Base-by-base conservation (phyloP, 2,888 invertebrate species). In the Pherbina coryleti region DNA sequence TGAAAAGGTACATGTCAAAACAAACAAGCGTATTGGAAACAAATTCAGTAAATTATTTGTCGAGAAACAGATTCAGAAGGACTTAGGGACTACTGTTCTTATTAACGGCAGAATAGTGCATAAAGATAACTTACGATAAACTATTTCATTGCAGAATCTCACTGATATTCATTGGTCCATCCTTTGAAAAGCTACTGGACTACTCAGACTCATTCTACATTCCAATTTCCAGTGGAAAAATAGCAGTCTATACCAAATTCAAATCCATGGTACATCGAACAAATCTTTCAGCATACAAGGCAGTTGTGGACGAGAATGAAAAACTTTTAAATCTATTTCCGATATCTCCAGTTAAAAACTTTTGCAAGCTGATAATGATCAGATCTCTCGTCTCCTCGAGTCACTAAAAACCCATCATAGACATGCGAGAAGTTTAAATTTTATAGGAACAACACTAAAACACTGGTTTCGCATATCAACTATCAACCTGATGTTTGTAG, bases 21-120 rank as follows among this genome's bases (percentile, higher is more conserved):
- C 31, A 55, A 72, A 72, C 31, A 14, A n/a, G 2, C 57, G 55
- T n/a, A n/a, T 71, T n/a, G 73, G 62, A 25, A 73, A 73, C n/a
- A 73, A 73, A 44, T 57, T 73, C 9, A 62, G 1, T 5, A n/a
- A 34, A 17, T 60, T 73, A 37, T 64, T 57, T 49, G 62, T 73
- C 17, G 73, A 73, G 17, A 37, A 57, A 37, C 3, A 62, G 14
- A 57, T 73, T 22, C 25, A 73, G 17, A 51, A 73, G 17, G 62
- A 73, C 55, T 34, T 57, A 22, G 71, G 71, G 14, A 51, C 55
- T 49, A 70, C 69, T 14, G 69, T 70, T 49, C 49, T 28, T 31
- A 55, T 72, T 22, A 37, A 72, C 31, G 57, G 37, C 9, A 72
- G 25, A 71, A 55, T 71, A 53, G 55, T 71, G 22, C 25, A 71